Percentiles rank a stretch among this genome's conserved stretches.
phyloP scores from a whole-genome alignment of 2,888 invertebrate species.

The Quadroppia sp. region DNA sequence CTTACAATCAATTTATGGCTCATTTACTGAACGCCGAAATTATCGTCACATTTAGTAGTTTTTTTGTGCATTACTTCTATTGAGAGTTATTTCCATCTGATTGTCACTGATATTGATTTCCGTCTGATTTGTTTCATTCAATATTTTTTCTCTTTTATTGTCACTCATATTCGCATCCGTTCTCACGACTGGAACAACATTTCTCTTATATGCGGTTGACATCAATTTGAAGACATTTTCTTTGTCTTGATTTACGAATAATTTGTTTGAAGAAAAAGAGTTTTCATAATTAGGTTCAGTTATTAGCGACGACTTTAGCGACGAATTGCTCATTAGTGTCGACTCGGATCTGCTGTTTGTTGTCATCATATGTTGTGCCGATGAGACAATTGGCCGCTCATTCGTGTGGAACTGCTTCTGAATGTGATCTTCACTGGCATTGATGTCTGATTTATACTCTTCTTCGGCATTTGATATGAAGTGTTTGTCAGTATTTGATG shows the following conservation, averaged over 20 bases:
- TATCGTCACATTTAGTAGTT: not conserved
- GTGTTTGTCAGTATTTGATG: not conserved
- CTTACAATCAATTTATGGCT: constrained; percentile 22
- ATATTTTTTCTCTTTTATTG: constrained; percentile 2
- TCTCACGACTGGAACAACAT: not conserved
- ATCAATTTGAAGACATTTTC: constrained; percentile 1
- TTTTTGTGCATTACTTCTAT: not conserved
- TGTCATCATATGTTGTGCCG: not conserved
- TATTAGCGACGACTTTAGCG: not conserved
- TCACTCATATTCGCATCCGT: not conserved
- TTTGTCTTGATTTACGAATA: not conserved
- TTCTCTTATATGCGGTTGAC: not conserved
- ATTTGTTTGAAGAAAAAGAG: not conserved
- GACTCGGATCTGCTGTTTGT: not conserved
- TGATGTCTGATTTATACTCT: not conserved
- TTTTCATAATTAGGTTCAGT: not conserved
- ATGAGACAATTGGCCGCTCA: not conserved
- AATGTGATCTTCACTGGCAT: not conserved
- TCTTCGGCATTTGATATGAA: not conserved
- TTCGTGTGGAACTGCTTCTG: not conserved
- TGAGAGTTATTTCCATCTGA: not conserved
- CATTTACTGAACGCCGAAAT: constrained; percentile 5
- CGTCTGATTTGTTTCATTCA: constrained; percentile 1
- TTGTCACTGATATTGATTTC: constrained; percentile 24
- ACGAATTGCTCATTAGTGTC: not conserved